Evolutionary conservation across 2,113 vertebrate genomes (phyloP), one percentile per base, ranked within the genome.

Genomic region (Zosterops hypoxanthus): DNA sequence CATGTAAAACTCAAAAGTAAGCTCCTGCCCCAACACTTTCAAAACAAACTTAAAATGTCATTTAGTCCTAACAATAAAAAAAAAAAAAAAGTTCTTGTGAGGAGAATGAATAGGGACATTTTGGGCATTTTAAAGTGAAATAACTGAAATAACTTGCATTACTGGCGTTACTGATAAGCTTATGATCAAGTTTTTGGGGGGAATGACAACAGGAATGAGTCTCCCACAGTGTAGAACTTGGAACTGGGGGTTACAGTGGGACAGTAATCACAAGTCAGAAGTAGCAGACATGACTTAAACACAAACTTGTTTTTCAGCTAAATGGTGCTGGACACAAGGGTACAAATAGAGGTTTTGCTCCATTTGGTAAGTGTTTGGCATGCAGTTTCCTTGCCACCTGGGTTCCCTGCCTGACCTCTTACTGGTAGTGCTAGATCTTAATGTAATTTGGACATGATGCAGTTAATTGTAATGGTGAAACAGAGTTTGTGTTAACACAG

Each of bases 171-270:
- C n/a, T 75, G n/a, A 59, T 66, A 50, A 75, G 31, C 5, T 86
- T 8, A 7, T 14, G 25, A 50, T 75, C 9, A 8, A 1, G 55
- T 88, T 26, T 70, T 4, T 7, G 26, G 16, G n/a, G 9, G 25
- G 10, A 61, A 46, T 34, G 23, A 49, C 21, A 77, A 46, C 2
- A 49, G 42, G 46, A 60, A 22, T 56, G n/a, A 49, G 20, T 3
- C 5, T 31, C 22, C 0, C 0, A 1, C 21, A 39, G 10, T 33
- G 34, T 53, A 47, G 17, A 81, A 76, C 6, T 29, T 60, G 55
- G 24, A 92, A 36, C 26, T 28, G 20, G 14, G 50, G 18, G 4
- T 21, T 42, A 55, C 33, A 31, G 9, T 36, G 41, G 18, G 25
- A 28, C 25, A 46, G 34, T 21, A 47, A 65, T 31, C n/a, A 5